phyloP scores from a whole-genome alignment of 64 coral and sea anemone species.

The Montipora foliosa region DNA sequence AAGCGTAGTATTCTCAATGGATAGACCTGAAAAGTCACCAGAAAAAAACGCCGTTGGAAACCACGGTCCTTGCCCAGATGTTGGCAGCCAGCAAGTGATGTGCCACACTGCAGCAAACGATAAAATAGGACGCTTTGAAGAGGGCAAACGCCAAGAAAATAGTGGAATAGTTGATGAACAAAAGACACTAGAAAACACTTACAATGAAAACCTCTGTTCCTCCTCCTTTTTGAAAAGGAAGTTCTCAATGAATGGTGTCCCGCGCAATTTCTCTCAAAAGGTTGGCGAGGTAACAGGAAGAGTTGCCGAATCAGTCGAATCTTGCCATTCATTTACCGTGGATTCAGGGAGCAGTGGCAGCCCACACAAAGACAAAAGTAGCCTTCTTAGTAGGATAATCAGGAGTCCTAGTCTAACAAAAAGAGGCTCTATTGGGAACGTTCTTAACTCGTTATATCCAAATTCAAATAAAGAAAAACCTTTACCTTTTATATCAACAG shows the following conservation, averaged over 20 bases:
- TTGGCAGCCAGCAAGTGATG: neutral
- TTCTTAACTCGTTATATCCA: neutral
- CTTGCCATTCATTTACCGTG: neutral
- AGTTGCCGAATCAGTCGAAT: neutral
- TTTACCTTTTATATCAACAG: neutral
- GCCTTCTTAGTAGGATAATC: neutral
- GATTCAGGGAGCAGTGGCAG: neutral
- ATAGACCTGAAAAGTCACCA: neutral
- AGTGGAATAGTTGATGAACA: neutral
- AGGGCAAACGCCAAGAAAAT: neutral
- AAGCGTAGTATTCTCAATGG: neutral
- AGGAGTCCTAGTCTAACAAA: neutral
- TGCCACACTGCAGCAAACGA: neutral
- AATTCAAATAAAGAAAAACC: neutral
- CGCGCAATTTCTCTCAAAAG: neutral
- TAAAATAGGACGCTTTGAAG: neutral
- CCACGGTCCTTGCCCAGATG: neutral
- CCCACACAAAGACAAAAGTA: neutral
- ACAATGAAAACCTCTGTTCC: neutral
- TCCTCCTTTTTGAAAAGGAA: neutral
- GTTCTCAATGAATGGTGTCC: neutral
- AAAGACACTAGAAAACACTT: neutral
- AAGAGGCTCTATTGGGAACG: conserved; percentile 16
- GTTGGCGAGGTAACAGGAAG: neutral
- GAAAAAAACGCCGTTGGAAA: neutral